Evolutionary conservation across 2,888 invertebrate species (phyloP).

Genomic region (Yponomeuta cagnagella): DNA sequence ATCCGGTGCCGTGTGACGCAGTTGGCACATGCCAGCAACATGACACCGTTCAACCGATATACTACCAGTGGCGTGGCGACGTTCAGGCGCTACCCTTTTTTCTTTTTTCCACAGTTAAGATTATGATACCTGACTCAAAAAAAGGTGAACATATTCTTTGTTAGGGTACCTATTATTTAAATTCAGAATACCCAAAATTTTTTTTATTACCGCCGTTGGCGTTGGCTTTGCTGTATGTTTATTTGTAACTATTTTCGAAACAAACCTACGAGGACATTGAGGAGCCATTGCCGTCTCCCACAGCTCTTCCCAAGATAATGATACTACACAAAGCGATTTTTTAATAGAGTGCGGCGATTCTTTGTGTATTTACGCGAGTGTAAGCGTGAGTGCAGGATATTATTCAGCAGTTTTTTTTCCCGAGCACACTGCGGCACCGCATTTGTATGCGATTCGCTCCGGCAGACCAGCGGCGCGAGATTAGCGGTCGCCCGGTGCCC

Average conservation of each 20-base stretch:
- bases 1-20: constrained; percentile 46
- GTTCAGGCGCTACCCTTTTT: constrained; percentile 8
- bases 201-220: too few species aligned
- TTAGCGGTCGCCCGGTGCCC: constrained; percentile 53
- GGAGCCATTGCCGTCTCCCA: too few species aligned
- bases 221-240: too few species aligned
- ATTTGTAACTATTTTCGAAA: too few species aligned
- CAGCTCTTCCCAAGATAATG: not conserved
- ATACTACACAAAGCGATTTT: constrained; percentile 2
- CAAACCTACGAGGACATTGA: too few species aligned
- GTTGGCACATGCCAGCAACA: constrained; percentile 58
- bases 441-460: constrained; percentile 69
- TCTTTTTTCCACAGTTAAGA: not conserved
- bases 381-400: constrained; percentile 52
- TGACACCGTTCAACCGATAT: constrained; percentile 33
- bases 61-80: constrained; percentile 22
- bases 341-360: not conserved
- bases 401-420: constrained; percentile 65
- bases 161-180: too few species aligned
- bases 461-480: constrained; percentile 55
- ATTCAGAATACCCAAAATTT: too few species aligned
- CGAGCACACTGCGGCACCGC: constrained; percentile 32
- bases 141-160: too few species aligned
- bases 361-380: constrained; percentile 31
- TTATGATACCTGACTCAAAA: not conserved